Percentiles rank a stretch among this genome's conserved stretches.
Conservation (phyloP, 1,140 invertebrate species). For the Amyelois transitella region DNA sequence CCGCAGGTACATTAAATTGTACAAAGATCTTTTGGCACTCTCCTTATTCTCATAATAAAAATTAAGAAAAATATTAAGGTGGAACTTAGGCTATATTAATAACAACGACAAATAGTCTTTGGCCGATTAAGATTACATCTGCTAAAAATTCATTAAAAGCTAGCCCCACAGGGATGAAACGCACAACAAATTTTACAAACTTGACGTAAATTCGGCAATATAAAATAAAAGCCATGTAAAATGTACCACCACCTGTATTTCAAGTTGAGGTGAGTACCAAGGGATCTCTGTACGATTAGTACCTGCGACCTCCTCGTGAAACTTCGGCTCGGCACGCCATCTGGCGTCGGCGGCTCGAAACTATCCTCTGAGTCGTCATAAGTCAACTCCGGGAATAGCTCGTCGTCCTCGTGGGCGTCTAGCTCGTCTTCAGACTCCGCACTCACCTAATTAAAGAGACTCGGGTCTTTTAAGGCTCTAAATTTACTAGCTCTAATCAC, state of each 20-base stretch:
- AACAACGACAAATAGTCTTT: too few species aligned
- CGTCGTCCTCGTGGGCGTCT: slow-evolving; percentile 40
- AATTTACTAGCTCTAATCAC: too few species aligned
- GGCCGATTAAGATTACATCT: too few species aligned
- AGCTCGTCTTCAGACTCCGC: slow-evolving; percentile 23
- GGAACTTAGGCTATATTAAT: too few species aligned
- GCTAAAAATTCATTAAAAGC: too few species aligned
- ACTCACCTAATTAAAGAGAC: slow-evolving; percentile 29
- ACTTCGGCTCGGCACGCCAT: slow-evolving; percentile 39
- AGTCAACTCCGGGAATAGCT: slow-evolving; percentile 57
- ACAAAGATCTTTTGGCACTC: neutral
- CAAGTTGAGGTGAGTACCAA: too few species aligned
- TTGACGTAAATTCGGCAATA: too few species aligned
- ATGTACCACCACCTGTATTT: too few species aligned
- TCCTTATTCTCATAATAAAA: neutral
- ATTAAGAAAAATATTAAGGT: too few species aligned
- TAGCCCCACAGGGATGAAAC: neutral
- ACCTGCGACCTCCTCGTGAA: slow-evolving; percentile 53
- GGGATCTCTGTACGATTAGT: neutral
- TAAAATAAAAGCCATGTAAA: too few species aligned
- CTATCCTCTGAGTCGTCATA: slow-evolving; percentile 55
- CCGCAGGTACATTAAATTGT: neutral
- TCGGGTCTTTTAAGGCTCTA: neutral
- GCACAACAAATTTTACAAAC: neutral
- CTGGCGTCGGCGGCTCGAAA: slow-evolving; percentile 38